A percentile compares a stretch with the other conserved stretches of the same genome.
These are phyloP conservation scores for Ctenodactylus gundi DNA, from an alignment of 2,113 vertebrate genomes.

Conservation along the genomic window DNA sequence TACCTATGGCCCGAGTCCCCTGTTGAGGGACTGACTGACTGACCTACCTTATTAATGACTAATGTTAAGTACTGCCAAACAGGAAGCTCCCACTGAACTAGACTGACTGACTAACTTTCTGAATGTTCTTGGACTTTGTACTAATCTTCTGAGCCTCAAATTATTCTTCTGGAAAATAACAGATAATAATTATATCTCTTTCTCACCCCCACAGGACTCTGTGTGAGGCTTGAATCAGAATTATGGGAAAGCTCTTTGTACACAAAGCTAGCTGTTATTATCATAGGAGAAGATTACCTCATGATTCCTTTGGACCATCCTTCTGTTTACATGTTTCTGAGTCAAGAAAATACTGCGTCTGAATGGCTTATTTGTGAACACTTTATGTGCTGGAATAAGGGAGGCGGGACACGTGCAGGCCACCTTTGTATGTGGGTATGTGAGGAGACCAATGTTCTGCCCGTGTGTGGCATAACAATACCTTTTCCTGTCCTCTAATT, in stretches of 20 bases:
- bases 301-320: background rate
- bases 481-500: background rate
- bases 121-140: background rate
- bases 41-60: background rate
- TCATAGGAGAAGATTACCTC: slow-evolving; percentile 20
- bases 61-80: background rate
- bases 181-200: slow-evolving; percentile 19
- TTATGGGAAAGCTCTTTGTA: background rate
- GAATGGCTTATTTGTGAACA: background rate
- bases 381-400: background rate
- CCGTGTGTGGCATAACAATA: background rate
- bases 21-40: background rate
- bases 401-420: background rate
- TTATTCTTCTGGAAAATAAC: slow-evolving; percentile 14
- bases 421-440: background rate
- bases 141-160: slow-evolving; percentile 11
- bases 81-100: background rate
- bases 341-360: background rate
- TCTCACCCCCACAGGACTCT: background rate
- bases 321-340: background rate
- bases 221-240: background rate
- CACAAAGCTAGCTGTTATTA: background rate
- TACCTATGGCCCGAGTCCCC: background rate
- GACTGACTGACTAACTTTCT: background rate
- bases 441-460: background rate